These are phyloP conservation scores for Tokudaia tokunoshimensis DNA, from an alignment of 2,797 vertebrate genomes.

Conservation along the genomic window DNA sequence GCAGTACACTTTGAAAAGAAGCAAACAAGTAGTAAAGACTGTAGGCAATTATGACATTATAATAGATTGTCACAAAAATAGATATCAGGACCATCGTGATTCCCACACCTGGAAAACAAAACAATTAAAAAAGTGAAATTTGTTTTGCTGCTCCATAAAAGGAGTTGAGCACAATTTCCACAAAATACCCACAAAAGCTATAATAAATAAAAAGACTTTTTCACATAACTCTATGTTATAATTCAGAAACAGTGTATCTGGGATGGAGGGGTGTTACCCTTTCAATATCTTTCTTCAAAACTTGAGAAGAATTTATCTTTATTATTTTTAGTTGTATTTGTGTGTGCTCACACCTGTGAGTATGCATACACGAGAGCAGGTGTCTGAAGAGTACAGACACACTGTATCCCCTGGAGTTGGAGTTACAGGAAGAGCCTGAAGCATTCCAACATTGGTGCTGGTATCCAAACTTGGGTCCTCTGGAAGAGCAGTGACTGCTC, in stretches of 20 bases:
- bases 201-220: slow-evolving; percentile 32
- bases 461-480: too few relatives aligned
- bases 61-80: slow-evolving; percentile 93
- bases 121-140: neutral
- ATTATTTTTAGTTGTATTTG: neutral
- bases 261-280: neutral
- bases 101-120: slow-evolving; percentile 92
- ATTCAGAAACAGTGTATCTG: neutral
- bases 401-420: neutral
- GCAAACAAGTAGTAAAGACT: slow-evolving; percentile 97
- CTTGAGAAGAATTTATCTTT: slow-evolving; percentile 40
- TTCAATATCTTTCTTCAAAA: neutral
- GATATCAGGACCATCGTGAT: slow-evolving; percentile 94
- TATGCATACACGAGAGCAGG: neutral
- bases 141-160: slow-evolving; percentile 23
- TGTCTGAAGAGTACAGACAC: neutral
- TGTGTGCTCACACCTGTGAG: neutral
- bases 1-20: slow-evolving; percentile 94
- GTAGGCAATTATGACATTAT: slow-evolving; percentile 96
- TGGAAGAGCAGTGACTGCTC: neutral
- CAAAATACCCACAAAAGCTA: slow-evolving; percentile 53
- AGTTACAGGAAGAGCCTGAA: neutral
- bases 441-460: neutral
- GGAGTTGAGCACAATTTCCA: slow-evolving; percentile 24
- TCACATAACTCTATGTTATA: neutral